These are phyloP conservation scores for Hemistola chrysoprasaria DNA, from an alignment of 2,888 invertebrate species.

Conservation along the genomic window DNA sequence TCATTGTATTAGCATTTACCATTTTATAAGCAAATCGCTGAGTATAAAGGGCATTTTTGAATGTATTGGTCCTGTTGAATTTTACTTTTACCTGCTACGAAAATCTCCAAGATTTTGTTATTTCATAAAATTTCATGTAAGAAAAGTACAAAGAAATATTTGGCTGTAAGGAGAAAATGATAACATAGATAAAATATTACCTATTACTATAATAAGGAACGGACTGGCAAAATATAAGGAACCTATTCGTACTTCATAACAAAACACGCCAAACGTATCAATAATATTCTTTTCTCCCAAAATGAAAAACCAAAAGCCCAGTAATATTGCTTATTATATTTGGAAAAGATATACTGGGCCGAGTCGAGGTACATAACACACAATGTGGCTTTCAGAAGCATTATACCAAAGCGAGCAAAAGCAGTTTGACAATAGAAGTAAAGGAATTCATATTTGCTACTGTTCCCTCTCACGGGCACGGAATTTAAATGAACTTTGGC, in stretches of 20 bases:
- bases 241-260: not conserved
- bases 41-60: no score
- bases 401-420: constrained; percentile 67
- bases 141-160: no score
- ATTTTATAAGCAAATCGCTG: no score
- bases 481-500: constrained; percentile 81
- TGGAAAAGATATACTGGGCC: constrained; percentile 30
- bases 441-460: constrained; percentile 80
- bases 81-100: no score
- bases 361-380: constrained; percentile 42
- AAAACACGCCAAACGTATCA: constrained; percentile 13
- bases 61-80: no score
- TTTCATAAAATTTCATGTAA: no score
- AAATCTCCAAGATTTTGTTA: no score
- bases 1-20: no score
- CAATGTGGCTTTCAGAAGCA: constrained; percentile 64
- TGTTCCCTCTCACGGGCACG: constrained; percentile 74
- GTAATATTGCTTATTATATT: constrained; percentile 28
- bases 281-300: constrained; percentile 9
- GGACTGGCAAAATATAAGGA: no score
- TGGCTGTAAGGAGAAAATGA: no score
- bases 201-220: no score
- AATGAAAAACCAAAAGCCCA: constrained; percentile 17
- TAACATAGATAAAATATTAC: no score
- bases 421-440: constrained; percentile 74